phyloP scores from a whole-genome alignment of 2,888 invertebrate species.

The Acanthosepion pharaonis region DNA sequence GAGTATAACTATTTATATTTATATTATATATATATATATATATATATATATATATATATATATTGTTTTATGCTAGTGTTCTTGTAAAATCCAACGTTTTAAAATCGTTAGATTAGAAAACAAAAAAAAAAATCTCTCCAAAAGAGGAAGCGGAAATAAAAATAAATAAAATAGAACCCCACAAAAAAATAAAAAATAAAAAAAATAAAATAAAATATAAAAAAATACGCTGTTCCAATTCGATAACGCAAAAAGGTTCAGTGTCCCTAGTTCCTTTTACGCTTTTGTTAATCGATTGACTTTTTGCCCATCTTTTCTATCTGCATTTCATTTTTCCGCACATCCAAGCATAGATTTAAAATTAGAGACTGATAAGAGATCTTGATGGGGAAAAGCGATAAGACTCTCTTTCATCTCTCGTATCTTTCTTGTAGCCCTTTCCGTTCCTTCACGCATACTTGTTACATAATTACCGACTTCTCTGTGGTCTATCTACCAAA shows the following conservation, averaged over 20 bases:
- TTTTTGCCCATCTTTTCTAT: not conserved
- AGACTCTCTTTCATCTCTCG: not conserved
- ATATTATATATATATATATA: too few species aligned
- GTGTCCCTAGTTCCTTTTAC: not conserved
- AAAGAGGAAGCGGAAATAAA: not conserved
- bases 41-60: too few species aligned
- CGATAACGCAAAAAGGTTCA: not conserved
- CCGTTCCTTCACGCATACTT: not conserved
- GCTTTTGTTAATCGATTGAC: not conserved
- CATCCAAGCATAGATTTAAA: constrained; percentile 33
- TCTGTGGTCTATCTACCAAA: not conserved
- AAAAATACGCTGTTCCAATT: not conserved
- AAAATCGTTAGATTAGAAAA: not conserved
- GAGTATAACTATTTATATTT: too few species aligned
- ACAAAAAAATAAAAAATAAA: too few species aligned
- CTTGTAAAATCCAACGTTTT: too few species aligned
- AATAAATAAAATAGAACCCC: not conserved
- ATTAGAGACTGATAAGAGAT: not conserved
- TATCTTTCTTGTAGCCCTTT: not conserved
- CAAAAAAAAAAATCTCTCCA: not conserved
- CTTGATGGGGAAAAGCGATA: not conserved
- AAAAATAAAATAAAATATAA: too few species aligned
- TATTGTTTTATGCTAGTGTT: too few species aligned
- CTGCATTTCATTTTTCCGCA: not conserved
- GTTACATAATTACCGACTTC: not conserved